Base-by-base conservation (phyloP, 2,888 invertebrate species). In the Sabatieria punctata region DNA sequence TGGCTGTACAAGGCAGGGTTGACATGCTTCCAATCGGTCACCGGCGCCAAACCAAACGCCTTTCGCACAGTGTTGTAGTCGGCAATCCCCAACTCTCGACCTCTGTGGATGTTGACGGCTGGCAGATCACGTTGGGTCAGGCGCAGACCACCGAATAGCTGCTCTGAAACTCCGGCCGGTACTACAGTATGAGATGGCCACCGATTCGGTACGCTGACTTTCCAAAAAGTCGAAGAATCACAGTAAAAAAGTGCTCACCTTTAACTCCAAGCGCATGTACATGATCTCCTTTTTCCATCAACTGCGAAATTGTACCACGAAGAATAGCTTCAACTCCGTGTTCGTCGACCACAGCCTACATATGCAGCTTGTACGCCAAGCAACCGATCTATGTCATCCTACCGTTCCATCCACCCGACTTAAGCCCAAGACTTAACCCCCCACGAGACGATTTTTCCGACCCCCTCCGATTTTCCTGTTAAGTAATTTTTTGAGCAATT, bases 1-100 rank as follows among this genome's bases (percentile, higher is more conserved):
- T 13, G 21, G 3, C 13, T 4, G 19, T 15, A 42, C 19, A 53
- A 33, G 4, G 36, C 40, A 22, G 51, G 49, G 43, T 58, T 57
- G 23, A 57, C 49, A 2, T 61, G 58, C 1, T 47, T 44, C 61
- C 60, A 64, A 4, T 43, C 46, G 4, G 41, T 48, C 19, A 60
- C 6, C 3, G 33, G 21, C 36, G 15, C 21, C 15, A 76, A 61
- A 21, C 69, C 70, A 54, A 72, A 73, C 6, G 71, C 68, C 52
- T 63, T 60, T 47, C 76, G 62, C 1, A 73, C 75, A 1, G 72
- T 70, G 60, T 76, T 75, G 60, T 75, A 77, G 63, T 76, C 76
- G 1, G 77, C 75, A 23, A 75, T 60, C 18, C 74, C 75, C 57
- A 75, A 74, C 56, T 75, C 75, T 44, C 75, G 62, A 3, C 52